A percentile compares a stretch with the other conserved stretches of the same genome.
Evolutionary conservation across 2,888 invertebrate species (phyloP).

Genomic region (Hydropsyche betteni): DNA sequence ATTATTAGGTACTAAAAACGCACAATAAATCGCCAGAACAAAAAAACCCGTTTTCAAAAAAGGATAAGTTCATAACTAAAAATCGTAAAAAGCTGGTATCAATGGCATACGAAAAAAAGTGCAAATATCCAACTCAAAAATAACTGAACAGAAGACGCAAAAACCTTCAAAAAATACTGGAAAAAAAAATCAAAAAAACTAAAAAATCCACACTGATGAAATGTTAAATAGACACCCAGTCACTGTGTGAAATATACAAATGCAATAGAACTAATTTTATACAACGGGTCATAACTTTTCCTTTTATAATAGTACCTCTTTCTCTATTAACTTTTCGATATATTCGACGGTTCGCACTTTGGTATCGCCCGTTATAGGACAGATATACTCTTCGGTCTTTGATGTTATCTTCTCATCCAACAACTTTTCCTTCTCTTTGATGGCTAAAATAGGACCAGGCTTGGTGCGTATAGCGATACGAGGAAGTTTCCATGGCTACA

Average conservation of each 20-base stretch:
- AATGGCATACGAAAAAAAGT: neutral
- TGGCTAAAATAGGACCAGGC: constrained; percentile 82
- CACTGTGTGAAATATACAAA: constrained; percentile 36
- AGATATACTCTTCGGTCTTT: constrained; percentile 88
- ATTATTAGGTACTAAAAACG: too few species aligned
- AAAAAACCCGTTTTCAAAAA: too few species aligned
- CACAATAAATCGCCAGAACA: too few species aligned
- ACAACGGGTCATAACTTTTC: constrained; percentile 13
- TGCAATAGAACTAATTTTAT: constrained; percentile 38
- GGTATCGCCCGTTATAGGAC: constrained; percentile 85
- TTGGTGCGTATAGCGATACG: constrained; percentile 89
- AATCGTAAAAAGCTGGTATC: neutral
- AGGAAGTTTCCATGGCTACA: constrained; percentile 74
- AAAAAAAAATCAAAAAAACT: too few species aligned
- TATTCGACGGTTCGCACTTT: constrained; percentile 91
- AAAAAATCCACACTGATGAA: too few species aligned
- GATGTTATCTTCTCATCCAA: constrained; percentile 87
- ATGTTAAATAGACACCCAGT: too few species aligned
- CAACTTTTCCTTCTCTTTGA: constrained; percentile 89
- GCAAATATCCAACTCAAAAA: constrained; percentile 2
- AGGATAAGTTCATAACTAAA: neutral
- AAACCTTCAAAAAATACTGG: too few species aligned
- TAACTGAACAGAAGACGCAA: neutral
- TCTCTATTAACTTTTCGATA: constrained; percentile 94
- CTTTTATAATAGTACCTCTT: constrained; percentile 75